phyloP scores from a whole-genome alignment of 2,888 invertebrate genomes.

The Eupithecia subumbrata region DNA sequence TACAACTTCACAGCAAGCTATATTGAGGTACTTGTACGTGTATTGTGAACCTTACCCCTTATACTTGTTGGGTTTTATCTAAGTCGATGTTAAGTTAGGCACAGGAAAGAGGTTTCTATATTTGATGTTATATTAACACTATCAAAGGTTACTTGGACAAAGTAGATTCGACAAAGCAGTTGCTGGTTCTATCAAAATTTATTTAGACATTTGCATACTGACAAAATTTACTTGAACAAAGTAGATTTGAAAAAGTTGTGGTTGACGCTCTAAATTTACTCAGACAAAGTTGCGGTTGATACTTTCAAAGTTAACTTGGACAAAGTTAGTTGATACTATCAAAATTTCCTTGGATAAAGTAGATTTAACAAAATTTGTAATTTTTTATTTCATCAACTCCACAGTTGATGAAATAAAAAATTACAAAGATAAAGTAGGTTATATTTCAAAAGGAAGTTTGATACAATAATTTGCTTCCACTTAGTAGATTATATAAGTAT shows the following conservation, averaged over 20 bases:
- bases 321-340: not conserved
- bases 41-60: constrained; percentile 3
- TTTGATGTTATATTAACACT: not conserved
- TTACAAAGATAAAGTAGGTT: not conserved
- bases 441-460: not conserved
- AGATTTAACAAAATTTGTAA: not conserved
- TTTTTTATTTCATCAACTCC: no score
- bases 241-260: not conserved
- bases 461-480: not conserved
- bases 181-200: not conserved
- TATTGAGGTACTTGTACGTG: not conserved
- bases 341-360: not conserved
- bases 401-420: not conserved
- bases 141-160: not conserved
- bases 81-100: constrained; percentile 6
- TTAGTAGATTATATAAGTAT: not conserved
- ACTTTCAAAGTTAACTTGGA: not conserved
- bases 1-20: constrained; percentile 6
- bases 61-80: not conserved
- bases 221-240: not conserved
- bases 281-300: not conserved
- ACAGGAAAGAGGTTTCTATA: not conserved
- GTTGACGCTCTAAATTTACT: not conserved
- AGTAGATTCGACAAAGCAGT: not conserved
- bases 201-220: not conserved